Base-by-base conservation (phyloP, 2,113 vertebrate species). In the Epinephelus lanceolatus region DNA sequence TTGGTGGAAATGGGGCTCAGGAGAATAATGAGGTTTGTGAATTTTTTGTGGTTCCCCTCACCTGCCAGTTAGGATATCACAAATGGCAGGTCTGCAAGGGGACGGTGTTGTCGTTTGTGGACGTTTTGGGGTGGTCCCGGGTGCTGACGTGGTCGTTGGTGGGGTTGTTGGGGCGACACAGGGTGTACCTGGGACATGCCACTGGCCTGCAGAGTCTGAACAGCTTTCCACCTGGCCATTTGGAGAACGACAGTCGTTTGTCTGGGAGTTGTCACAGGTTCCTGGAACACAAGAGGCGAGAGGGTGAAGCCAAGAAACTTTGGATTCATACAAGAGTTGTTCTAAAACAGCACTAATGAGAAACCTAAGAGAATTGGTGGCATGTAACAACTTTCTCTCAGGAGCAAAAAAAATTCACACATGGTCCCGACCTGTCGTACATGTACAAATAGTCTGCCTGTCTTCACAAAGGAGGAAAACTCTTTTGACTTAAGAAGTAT, bases 231-330 rank as follows among this genome's bases (percentile, higher is more conserved):
- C 75, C 76, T 23, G 96, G 91, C 92, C 94, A 3, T 93, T 97
- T 25, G 94, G 94, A 73, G 81, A 83, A 47, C 96, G 96, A 23
- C 98, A 98, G 47, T 98, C 98, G 1, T 98, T 97, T 56, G 0
- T 30, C 75, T 40, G 70, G 27, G 94, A 84, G 13, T 98, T 97
- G 72, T 96, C 96, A 86, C 98, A 99, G 1, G 96, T 97, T 7
- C 98, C 98, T 99, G 88, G 27, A 52, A 10, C 52, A 70, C 53
- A 9, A 19, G 45, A 81, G 1, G 9, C 13, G 52, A 53, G 33
- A 37, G 55, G 0, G n/a, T 80, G 33, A 69, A 37, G n/a, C 0
- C 62, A 57, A 11, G 15, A 17, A 6, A 37, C 30, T 37, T 7
- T 6, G 33, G 33, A 6, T 37, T 37, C 6, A 37, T 37, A 6